phyloP scores from a whole-genome alignment of 92 coral and sea anemone genomes.

The Parazoanthus darwini region DNA sequence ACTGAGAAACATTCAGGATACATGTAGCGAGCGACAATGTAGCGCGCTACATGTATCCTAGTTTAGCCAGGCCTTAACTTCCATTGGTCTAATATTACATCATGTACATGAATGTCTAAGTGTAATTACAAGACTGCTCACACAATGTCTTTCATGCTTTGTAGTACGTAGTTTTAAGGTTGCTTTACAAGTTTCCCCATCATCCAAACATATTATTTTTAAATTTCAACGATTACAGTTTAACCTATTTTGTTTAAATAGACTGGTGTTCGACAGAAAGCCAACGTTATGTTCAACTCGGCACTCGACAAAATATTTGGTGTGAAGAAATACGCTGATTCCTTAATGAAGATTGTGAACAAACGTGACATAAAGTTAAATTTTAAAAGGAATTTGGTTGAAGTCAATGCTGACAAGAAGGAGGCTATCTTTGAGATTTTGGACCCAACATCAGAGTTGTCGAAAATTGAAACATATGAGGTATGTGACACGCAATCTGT shows the following conservation, averaged over 20 bases:
- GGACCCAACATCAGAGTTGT: conserved; percentile 39
- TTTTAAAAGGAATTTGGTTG: conserved; percentile 81
- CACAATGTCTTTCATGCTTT: too few species aligned
- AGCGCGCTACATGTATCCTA: too few species aligned
- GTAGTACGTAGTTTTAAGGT: too few species aligned
- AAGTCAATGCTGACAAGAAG: conserved; percentile 73
- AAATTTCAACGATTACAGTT: neutral
- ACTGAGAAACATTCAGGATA: too few species aligned
- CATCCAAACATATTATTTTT: neutral
- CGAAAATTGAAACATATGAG: conserved; percentile 5
- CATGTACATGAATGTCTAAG: too few species aligned
- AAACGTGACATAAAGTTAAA: conserved; percentile 78
- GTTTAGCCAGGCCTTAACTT: too few species aligned
- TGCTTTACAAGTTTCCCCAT: neutral
- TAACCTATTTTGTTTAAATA: conserved; percentile 18
- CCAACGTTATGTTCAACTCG: conserved; percentile 81
- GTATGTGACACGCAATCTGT: neutral
- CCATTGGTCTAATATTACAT: too few species aligned
- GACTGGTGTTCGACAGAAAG: conserved; percentile 72
- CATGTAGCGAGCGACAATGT: too few species aligned
- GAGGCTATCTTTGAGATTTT: conserved; percentile 88
- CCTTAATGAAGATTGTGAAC: conserved; percentile 70
- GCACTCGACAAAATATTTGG: conserved; percentile 91
- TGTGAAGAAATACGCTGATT: conserved; percentile 89
- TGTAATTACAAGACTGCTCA: too few species aligned